Conservation (phyloP, 92 coral and sea anemone genomes). For the Porites rus region DNA sequence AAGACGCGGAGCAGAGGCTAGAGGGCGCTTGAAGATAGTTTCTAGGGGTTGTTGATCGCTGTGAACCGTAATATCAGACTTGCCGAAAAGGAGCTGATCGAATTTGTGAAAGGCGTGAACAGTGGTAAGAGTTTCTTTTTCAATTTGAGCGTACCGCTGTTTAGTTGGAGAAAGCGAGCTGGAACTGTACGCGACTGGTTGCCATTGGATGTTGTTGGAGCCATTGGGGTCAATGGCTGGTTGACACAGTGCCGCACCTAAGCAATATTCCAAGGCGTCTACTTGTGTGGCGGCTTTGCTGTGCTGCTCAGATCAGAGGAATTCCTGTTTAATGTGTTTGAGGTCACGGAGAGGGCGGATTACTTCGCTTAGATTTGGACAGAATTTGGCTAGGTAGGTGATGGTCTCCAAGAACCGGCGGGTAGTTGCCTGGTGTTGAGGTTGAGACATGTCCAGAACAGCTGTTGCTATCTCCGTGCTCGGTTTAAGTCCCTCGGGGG, state of each 20-base stretch:
- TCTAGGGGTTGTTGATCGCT: too few relatives aligned
- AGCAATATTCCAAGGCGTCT: conserved; percentile 67
- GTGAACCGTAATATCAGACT: too few relatives aligned
- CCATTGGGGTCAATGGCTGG: conserved; percentile 32
- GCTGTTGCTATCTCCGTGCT: conserved; percentile 34
- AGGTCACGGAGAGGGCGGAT: conserved; percentile 60
- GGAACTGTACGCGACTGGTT: conserved; percentile 74
- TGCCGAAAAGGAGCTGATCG: too few relatives aligned
- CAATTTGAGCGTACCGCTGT: too few relatives aligned
- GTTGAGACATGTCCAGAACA: conserved; percentile 61
- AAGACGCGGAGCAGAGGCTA: too few relatives aligned
- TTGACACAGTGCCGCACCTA: conserved; percentile 70
- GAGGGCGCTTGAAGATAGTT: too few relatives aligned
- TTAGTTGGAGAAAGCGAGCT: conserved; percentile 59
- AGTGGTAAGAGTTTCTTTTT: too few relatives aligned
- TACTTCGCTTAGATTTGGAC: conserved; percentile 65
- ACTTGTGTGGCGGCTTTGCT: conserved; percentile 60
- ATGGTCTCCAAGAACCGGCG: conserved; percentile 56
- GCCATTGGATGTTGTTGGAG: conserved; percentile 24
- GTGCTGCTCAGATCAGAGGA: conserved; percentile 39
- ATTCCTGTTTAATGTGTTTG: conserved; percentile 47
- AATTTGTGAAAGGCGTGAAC: too few relatives aligned
- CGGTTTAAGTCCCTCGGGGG: conserved; percentile 3
- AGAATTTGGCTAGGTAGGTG: conserved; percentile 60
- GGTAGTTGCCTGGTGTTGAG: conserved; percentile 66